phyloP scores from a whole-genome alignment of 2,888 invertebrate genomes.

The Amphipoea oculea region DNA sequence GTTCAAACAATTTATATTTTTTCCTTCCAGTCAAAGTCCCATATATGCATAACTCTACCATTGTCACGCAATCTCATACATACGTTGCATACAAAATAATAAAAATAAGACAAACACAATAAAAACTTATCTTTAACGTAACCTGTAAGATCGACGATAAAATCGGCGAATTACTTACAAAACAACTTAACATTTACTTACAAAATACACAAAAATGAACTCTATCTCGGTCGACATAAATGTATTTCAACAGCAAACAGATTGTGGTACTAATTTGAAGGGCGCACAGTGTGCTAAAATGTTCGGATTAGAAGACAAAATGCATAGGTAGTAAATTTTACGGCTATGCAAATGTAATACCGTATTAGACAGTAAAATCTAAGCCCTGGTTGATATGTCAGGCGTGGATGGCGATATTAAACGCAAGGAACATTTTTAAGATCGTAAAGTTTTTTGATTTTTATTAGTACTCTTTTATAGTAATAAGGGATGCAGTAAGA shows the following conservation, averaged over 20 bases:
- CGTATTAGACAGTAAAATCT: constrained; percentile 85
- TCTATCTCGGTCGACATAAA: constrained; percentile 13
- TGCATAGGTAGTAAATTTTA: constrained; percentile 89
- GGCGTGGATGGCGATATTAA: constrained; percentile 78
- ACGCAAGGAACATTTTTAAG: constrained; percentile 66
- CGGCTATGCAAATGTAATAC: constrained; percentile 88
- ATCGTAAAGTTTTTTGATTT: constrained; percentile 67
- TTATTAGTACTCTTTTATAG: constrained; percentile 66
- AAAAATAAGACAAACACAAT: constrained; percentile 65
- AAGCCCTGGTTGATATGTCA: constrained; percentile 77
- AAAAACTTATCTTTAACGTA: constrained; percentile 71
- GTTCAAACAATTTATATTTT: background rate
- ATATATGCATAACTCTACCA: constrained; percentile 9
- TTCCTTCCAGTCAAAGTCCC: fast-evolving
- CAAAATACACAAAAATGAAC: constrained; percentile 21
- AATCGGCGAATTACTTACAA: constrained; percentile 69
- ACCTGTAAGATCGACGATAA: constrained; percentile 73
- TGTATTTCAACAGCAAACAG: background rate
- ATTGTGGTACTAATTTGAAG: constrained; percentile 56
- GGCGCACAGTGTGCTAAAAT: constrained; percentile 77
- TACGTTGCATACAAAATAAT: constrained; percentile 61
- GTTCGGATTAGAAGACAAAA: constrained; percentile 84
- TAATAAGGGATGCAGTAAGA: constrained; percentile 62
- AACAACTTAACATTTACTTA: constrained; percentile 26
- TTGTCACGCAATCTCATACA: constrained; percentile 58